Percentiles rank a stretch among this genome's conserved stretches.
These are phyloP conservation scores for Dunckerocampus dactyliophorus DNA, from an alignment of 2,113 vertebrate genomes.

Conservation along the genomic window DNA sequence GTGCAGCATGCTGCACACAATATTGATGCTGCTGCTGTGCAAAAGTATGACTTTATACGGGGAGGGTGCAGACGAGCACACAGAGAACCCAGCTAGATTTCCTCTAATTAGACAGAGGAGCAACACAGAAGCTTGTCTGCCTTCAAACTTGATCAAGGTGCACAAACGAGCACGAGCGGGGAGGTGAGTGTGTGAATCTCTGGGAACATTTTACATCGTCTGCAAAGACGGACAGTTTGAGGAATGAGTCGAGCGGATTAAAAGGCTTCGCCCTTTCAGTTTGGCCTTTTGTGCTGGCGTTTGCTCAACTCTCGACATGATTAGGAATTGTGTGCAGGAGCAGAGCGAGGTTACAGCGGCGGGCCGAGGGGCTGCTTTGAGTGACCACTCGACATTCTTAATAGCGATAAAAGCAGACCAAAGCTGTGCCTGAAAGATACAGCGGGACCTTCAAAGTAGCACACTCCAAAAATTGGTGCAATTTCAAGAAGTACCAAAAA, in stretches of 20 bases:
- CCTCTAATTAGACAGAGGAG: constrained; percentile 52
- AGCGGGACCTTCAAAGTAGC: constrained; percentile 16
- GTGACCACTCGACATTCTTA: constrained; percentile 37
- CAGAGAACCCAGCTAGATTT: constrained; percentile 53
- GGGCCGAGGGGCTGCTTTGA: constrained; percentile 5
- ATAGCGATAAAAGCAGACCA: constrained; percentile 21
- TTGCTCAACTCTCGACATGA: constrained; percentile 32
- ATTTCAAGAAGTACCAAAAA: background rate
- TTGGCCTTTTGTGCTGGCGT: constrained; percentile 42
- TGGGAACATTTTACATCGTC: constrained; percentile 8
- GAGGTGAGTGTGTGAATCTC: constrained; percentile 5
- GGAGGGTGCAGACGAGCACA: constrained; percentile 10
- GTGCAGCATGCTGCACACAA: background rate
- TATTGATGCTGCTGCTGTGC: background rate
- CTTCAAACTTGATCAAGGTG: constrained; percentile 44
- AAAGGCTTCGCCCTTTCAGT: constrained; percentile 48
- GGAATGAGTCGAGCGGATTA: constrained; percentile 23
- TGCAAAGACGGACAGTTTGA: constrained; percentile 21
- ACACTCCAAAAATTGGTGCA: constrained; percentile 26
- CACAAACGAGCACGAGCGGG: constrained; percentile 4
- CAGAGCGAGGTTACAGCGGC: background rate
- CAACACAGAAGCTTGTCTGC: constrained; percentile 26
- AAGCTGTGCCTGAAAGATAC: constrained; percentile 17
- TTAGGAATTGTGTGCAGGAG: constrained; percentile 32
- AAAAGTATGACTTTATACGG: constrained; percentile 25